A percentile compares a stretch with the other conserved stretches of the same genome.
Evolutionary conservation across 2,888 invertebrate genomes (phyloP).

Genomic region (Dynastes maya): DNA sequence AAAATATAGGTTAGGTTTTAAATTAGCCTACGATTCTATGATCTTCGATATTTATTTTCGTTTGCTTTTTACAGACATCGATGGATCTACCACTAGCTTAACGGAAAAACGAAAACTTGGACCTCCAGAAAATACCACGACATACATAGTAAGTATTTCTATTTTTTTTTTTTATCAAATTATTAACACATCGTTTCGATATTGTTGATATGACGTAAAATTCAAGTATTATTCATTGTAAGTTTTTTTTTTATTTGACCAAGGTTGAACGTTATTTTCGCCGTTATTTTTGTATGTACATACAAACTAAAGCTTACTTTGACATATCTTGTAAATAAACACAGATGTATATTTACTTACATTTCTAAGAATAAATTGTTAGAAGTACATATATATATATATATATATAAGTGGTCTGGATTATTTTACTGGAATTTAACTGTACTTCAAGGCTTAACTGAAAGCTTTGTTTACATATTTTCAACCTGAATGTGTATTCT

Average conservation of each 20-base stretch:
- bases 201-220: background rate
- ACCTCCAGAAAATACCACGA: constrained; percentile 83
- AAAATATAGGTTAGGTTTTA: constrained; percentile 56
- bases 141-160: constrained; percentile 79
- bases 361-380: background rate
- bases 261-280: background rate
- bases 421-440: background rate
- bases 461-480: too few species aligned
- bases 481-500: too few species aligned
- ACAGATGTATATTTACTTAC: background rate
- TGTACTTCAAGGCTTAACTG: too few species aligned
- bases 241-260: background rate
- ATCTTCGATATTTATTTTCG: background rate
- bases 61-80: constrained; percentile 71
- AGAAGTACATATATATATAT: background rate
- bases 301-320: background rate
- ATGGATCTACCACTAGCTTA: constrained; percentile 68
- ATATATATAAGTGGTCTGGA: background rate
- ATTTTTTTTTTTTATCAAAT: background rate
- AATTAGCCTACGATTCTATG: background rate
- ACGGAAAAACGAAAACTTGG: constrained; percentile 76
- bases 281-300: background rate
- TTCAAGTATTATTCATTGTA: background rate
- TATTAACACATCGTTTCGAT: too few species aligned
- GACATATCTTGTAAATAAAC: constrained; percentile 2